Evolutionary conservation across 2,797 vertebrate genomes (phyloP), one percentile per base, ranked within the genome.

Genomic region (Chelon auratus): DNA sequence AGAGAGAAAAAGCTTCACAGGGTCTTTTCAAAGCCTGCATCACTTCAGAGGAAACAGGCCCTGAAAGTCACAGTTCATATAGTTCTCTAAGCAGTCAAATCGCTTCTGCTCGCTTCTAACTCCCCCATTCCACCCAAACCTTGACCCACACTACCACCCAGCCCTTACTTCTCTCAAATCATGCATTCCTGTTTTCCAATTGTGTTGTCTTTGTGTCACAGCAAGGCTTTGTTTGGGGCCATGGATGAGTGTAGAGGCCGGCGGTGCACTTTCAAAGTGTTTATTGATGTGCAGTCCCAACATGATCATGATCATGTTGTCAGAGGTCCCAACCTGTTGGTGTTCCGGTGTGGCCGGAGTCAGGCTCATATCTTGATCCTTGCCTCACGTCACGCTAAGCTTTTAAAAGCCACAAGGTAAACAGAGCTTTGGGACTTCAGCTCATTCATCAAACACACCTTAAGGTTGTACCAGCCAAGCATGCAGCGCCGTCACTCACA

Each of bases 341-440:
- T 93, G 91, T 93, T 94, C 91, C 87, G 85, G 82, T 90, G 93
- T 73, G 88, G 85, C 87, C 85, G 69, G 84, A 90, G 91, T 83
- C 85, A 91, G 88, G 79, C 85, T 92, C 92, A 89, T 92, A 93
- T 90, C 92, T 94, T 95, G 93, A 95, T 95, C 92, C 86, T 52
- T 93, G 90, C 90, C 83, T 81, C 76, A 74, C 89, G 93, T 93
- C 93, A 93, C 82, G 87, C 83, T 81, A 78, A 83, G 87, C 88
- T 92, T 95, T 94, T 95, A 89, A 94, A 94, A 94, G 92, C 90
- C 88, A 85, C 89, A 92, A 95, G 93, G 91, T 92, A 95, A 95
- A 95, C 93, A 93, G 88, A 93, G 90, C 94, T 93, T 91, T 87
- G 85, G 89, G 91, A 92, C 81, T 80, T 84, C 75, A 86, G 93